Evolutionary conservation across 2,113 vertebrate genomes (phyloP).

Genomic region (Actinemys pallida): DNA sequence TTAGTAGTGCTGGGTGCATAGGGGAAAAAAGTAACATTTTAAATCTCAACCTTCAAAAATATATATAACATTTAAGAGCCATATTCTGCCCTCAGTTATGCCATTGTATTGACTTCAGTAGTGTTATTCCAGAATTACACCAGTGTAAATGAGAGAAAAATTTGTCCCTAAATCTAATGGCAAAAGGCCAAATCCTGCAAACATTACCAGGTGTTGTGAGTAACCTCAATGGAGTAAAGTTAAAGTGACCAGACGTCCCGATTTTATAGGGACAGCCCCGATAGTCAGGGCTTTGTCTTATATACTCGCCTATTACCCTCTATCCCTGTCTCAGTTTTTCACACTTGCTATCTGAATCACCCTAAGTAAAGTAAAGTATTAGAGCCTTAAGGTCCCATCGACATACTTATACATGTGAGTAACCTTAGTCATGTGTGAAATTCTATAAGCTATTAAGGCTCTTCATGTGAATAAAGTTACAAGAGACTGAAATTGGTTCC

Average conservation of each 20-base stretch:
- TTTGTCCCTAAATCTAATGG: not conserved
- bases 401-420: not conserved
- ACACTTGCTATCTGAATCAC: too few relatives aligned
- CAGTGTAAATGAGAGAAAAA: not conserved
- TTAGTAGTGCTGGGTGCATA: not conserved
- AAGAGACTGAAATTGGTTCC: too few relatives aligned
- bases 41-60: not conserved
- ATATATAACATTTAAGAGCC: not conserved
- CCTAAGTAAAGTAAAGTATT: too few relatives aligned
- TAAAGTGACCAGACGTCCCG: too few relatives aligned
- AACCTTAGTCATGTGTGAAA: too few relatives aligned
- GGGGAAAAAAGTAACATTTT: not conserved
- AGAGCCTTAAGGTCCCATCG: too few relatives aligned
- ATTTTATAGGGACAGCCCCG: too few relatives aligned
- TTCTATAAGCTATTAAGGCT: too few relatives aligned
- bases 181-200: not conserved
- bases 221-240: not conserved
- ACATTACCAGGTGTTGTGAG: rapidly evolving
- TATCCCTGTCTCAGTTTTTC: too few relatives aligned
- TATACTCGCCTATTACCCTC: too few relatives aligned
- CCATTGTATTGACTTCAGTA: rapidly evolving
- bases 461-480: too few relatives aligned
- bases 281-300: too few relatives aligned
- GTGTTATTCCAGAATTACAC: not conserved
- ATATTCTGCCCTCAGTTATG: not conserved